A percentile compares a stretch with the other conserved stretches of the same genome.
Evolutionary conservation across 2,113 vertebrate species (phyloP).

Genomic region (Corapipo altera): DNA sequence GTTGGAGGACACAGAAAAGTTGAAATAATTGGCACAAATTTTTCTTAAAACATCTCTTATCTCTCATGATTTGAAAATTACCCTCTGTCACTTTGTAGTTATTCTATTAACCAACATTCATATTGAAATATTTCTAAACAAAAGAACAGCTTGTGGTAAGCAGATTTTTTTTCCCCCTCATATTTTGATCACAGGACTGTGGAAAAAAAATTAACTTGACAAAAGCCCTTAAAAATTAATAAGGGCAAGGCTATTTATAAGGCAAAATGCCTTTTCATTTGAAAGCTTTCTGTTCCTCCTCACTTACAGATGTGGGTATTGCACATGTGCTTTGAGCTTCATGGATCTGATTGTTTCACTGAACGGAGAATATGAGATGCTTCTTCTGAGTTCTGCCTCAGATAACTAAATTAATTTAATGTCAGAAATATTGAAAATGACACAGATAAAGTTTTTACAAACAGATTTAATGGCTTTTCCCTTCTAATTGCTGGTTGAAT

Average conservation of each 20-base stretch:
- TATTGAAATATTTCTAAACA: neutral
- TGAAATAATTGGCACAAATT: neutral
- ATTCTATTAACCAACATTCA: neutral
- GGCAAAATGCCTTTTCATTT: neutral
- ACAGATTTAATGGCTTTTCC: neutral
- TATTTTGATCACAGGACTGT: neutral
- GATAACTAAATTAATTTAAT: neutral
- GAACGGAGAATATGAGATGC: neutral
- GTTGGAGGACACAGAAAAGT: neutral
- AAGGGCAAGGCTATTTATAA: neutral
- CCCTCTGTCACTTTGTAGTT: neutral
- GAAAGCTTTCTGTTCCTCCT: neutral
- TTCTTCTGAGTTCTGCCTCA: neutral
- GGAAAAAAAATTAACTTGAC: neutral
- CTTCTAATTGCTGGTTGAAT: neutral
- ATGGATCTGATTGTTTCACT: neutral
- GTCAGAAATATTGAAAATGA: neutral
- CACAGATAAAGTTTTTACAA: neutral
- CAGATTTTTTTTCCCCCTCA: neutral
- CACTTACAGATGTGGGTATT: neutral
- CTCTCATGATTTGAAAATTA: neutral
- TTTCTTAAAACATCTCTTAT: neutral
- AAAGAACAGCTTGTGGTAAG: neutral
- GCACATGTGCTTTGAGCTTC: fast-evolving
- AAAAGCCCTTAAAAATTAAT: neutral